Conservation (phyloP, 1,140 invertebrate genomes). For the Bombus ignitus region DNA sequence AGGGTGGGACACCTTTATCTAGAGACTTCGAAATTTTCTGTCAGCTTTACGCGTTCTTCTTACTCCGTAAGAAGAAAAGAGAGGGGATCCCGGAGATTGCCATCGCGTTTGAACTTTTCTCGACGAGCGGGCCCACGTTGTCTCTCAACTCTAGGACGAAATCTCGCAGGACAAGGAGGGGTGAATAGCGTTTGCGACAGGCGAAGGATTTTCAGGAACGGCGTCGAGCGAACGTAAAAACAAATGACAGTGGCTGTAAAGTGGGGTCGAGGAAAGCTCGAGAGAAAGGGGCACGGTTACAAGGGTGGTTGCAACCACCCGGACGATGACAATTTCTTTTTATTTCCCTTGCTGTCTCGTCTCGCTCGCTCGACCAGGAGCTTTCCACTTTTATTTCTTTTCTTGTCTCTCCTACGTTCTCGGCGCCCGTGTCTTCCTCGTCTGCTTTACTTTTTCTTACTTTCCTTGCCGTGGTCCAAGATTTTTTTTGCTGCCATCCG, state of each 20-base stretch:
- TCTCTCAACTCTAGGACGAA: slow-evolving; percentile 29
- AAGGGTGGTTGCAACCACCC: slow-evolving; percentile 63
- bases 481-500: not conserved
- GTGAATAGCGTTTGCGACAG: slow-evolving; percentile 30
- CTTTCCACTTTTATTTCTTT: slow-evolving; percentile 60
- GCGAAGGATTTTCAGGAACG: slow-evolving; percentile 66
- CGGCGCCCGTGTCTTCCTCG: not conserved
- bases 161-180: slow-evolving; percentile 49
- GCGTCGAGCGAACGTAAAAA: slow-evolving; percentile 71
- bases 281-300: slow-evolving; percentile 46
- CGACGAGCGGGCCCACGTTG: not conserved
- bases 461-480: not conserved
- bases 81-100: slow-evolving; percentile 4
- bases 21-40: slow-evolving; percentile 53
- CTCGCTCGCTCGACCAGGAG: slow-evolving; percentile 32
- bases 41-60: slow-evolving; percentile 34
- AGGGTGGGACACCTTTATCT: slow-evolving; percentile 23
- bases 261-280: slow-evolving; percentile 31
- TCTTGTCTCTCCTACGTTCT: slow-evolving; percentile 17
- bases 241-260: slow-evolving; percentile 69
- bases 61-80: slow-evolving; percentile 7
- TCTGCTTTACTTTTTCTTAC: slow-evolving; percentile 7
- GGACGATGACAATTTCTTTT: slow-evolving; percentile 78
- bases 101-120: slow-evolving; percentile 39
- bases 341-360: slow-evolving; percentile 64